Evolutionary conservation across 2,113 vertebrate genomes (phyloP).

Genomic region (Perca schrenkii): DNA sequence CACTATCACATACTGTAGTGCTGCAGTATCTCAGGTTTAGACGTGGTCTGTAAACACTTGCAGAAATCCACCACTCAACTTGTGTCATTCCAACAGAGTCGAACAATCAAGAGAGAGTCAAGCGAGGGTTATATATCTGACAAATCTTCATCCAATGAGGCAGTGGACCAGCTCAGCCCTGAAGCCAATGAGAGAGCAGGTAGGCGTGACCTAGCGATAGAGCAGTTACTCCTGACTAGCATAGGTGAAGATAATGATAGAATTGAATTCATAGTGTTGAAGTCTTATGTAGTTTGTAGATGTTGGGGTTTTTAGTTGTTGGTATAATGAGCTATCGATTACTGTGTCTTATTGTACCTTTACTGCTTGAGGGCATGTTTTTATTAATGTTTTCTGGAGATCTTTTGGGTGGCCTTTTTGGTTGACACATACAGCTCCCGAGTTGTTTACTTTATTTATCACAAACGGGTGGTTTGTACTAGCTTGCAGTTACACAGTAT

Average conservation of each 20-base stretch:
- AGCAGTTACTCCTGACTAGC: slow-evolving; percentile 27
- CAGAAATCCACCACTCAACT: slow-evolving; percentile 52
- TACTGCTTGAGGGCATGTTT: slow-evolving; percentile 29
- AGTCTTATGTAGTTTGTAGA: slow-evolving; percentile 15
- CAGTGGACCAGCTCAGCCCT: slow-evolving; percentile 80
- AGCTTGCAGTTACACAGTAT: not conserved
- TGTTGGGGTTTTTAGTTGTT: not conserved
- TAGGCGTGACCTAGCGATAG: slow-evolving; percentile 72
- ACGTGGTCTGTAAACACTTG: slow-evolving; percentile 29
- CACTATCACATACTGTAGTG: not conserved
- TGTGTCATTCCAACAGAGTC: slow-evolving; percentile 86
- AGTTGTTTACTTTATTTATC: slow-evolving; percentile 27
- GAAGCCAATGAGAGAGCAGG: slow-evolving; percentile 85
- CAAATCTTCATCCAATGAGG: slow-evolving; percentile 84
- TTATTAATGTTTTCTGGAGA: slow-evolving; percentile 11
- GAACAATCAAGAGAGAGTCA: slow-evolving; percentile 78
- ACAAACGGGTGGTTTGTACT: slow-evolving; percentile 13
- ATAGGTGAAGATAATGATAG: not conserved
- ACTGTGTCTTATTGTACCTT: not conserved
- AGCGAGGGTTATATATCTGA: slow-evolving; percentile 82
- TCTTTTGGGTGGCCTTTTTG: not conserved
- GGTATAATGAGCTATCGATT: slow-evolving; percentile 8
- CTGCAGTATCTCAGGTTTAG: slow-evolving; percentile 26
- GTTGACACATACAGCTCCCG: not conserved
- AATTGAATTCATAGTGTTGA: not conserved